phyloP scores from a whole-genome alignment of 2,888 invertebrate genomes.

The Cantharis rustica region DNA sequence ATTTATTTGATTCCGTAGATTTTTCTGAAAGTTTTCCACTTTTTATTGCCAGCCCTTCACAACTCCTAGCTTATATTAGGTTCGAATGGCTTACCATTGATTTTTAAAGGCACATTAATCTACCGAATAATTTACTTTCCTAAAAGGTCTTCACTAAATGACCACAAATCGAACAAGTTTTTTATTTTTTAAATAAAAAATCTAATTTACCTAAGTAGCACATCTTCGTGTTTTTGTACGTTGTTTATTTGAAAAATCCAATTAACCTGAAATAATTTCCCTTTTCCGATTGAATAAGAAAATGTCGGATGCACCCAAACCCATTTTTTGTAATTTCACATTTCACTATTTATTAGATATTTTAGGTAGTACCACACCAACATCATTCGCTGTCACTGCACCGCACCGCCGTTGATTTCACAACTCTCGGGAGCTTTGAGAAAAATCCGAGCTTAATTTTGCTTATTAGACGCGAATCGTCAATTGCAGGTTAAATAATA shows the following conservation, averaged over 20 bases:
- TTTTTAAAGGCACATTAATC: constrained; percentile 15
- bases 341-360: neutral
- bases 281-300: neutral
- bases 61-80: constrained; percentile 26
- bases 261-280: neutral
- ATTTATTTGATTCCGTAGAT: constrained; percentile 45
- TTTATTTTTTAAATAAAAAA: neutral
- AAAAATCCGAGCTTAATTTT: constrained; percentile 13
- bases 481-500: neutral
- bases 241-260: neutral
- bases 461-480: neutral
- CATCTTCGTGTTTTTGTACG: neutral
- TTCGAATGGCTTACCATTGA: constrained; percentile 23
- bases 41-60: constrained; percentile 16
- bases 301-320: neutral
- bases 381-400: constrained; percentile 22
- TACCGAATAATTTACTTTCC: constrained; percentile 17
- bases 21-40: constrained; percentile 38
- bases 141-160: constrained; percentile 14
- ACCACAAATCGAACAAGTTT: constrained; percentile 6
- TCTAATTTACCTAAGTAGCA: constrained; percentile 1
- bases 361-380: constrained; percentile 13
- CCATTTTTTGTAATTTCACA: neutral
- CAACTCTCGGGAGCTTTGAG: constrained; percentile 23
- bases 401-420: constrained; percentile 20